A percentile compares a stretch with the other conserved stretches of the same genome.
phyloP scores from a whole-genome alignment of 2,888 invertebrate genomes.

The Brachyopa scutellaris region DNA sequence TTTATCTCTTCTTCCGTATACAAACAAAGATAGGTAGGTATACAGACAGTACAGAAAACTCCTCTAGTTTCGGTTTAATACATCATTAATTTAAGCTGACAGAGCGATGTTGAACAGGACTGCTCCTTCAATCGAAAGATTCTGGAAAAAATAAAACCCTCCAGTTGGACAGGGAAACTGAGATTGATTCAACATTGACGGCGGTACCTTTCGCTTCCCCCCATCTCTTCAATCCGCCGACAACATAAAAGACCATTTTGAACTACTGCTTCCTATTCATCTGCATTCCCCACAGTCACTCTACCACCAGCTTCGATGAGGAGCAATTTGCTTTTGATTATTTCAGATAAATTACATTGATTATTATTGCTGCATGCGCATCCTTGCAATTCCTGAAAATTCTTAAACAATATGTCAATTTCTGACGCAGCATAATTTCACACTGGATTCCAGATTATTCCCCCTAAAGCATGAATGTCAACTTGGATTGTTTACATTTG shows the following conservation, averaged over 20 bases:
- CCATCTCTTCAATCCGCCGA: constrained; percentile 4
- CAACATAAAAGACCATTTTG: constrained; percentile 41
- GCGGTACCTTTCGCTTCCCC: constrained; percentile 2
- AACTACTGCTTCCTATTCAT: constrained; percentile 49
- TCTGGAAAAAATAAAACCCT: neutral
- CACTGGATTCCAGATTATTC: no score
- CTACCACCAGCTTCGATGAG: constrained; percentile 22
- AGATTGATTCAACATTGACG: constrained; percentile 66
- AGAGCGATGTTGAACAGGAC: constrained; percentile 59
- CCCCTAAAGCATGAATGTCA: no score
- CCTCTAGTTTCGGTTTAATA: constrained; percentile 58
- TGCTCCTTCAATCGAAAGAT: constrained; percentile 52
- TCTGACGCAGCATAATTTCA: no score
- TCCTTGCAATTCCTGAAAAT: no score
- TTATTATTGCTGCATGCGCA: constrained; percentile 48
- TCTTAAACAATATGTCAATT: no score
- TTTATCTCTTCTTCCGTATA: constrained; percentile 45
- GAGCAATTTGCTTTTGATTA: constrained; percentile 67
- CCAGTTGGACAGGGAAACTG: constrained; percentile 23
- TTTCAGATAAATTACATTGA: constrained; percentile 62
- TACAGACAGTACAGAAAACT: constrained; percentile 9
- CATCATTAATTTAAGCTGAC: constrained; percentile 71
- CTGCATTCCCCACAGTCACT: constrained; percentile 53
- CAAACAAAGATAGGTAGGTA: neutral
- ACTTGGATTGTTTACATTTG: constrained; percentile 9